These are phyloP conservation scores for Gisinianus flammeolus DNA, from an alignment of 2,888 invertebrate genomes.

Conservation along the genomic window DNA sequence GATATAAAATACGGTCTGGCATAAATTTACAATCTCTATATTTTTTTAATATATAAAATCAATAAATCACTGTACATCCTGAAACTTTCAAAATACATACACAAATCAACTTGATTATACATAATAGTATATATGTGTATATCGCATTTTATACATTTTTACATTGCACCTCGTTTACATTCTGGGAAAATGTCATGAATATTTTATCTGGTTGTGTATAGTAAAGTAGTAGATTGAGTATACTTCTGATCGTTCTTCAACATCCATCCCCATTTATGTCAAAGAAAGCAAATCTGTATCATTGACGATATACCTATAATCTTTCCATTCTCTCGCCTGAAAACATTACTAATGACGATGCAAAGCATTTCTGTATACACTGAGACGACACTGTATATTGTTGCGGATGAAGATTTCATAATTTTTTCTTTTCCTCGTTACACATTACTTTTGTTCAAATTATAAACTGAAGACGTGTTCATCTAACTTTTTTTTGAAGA, in stretches of 20 bases:
- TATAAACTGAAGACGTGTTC: neutral
- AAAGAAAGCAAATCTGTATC: neutral
- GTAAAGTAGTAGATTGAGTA: conserved; percentile 40
- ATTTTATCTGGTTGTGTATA: conserved; percentile 21
- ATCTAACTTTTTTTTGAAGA: neutral
- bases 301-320: neutral
- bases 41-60: too few species aligned
- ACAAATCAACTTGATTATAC: too few species aligned
- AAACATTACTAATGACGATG: too few species aligned
- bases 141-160: neutral
- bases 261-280: neutral
- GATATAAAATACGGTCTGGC: conserved; percentile 55
- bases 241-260: neutral
- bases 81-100: neutral
- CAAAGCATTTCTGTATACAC: too few species aligned
- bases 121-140: neutral
- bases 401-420: neutral
- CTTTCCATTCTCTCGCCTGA: too few species aligned
- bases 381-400: too few species aligned
- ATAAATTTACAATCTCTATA: conserved; percentile 49
- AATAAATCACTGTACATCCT: neutral
- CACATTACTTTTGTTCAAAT: too few species aligned
- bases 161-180: neutral
- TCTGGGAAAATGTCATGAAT: neutral
- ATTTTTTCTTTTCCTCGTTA: neutral